Percentiles rank a stretch among this genome's conserved stretches.
These are phyloP conservation scores for Thereuonema tuberculata DNA, from an alignment of 1,140 invertebrate species.

Conservation along the genomic window DNA sequence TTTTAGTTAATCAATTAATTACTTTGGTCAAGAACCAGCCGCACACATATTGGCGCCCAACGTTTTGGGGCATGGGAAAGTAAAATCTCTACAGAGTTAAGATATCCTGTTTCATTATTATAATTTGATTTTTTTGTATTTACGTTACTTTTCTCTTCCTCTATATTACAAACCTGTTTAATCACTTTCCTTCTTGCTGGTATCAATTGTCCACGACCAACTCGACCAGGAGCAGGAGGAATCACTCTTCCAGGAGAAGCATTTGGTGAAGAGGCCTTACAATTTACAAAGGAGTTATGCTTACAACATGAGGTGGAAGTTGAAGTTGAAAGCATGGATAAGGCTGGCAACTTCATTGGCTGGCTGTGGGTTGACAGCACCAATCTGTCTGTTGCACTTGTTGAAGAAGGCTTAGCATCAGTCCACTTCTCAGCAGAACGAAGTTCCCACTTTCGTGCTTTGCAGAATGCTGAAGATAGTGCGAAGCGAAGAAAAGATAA, in stretches of 20 bases:
- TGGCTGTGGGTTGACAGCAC: slow-evolving; percentile 77
- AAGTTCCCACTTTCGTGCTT: slow-evolving; percentile 53
- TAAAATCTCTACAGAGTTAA: too few relatives aligned
- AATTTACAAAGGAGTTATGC: slow-evolving; percentile 74
- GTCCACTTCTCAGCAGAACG: slow-evolving; percentile 88
- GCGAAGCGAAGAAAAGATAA: slow-evolving; percentile 71
- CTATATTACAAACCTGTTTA: slow-evolving; percentile 83
- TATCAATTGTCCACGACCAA: slow-evolving; percentile 72
- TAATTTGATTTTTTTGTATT: too few relatives aligned
- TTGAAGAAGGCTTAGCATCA: slow-evolving; percentile 79
- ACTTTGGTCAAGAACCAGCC: too few relatives aligned
- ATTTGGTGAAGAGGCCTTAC: slow-evolving; percentile 80
- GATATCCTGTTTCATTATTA: too few relatives aligned
- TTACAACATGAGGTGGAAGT: slow-evolving; percentile 87
- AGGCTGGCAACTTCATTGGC: slow-evolving; percentile 93
- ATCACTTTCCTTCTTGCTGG: slow-evolving; percentile 85
- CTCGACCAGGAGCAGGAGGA: slow-evolving; percentile 50
- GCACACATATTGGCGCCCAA: too few relatives aligned
- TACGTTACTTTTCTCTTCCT: too few relatives aligned
- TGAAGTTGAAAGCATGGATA: slow-evolving; percentile 88
- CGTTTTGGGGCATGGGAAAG: too few relatives aligned
- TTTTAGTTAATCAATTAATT: too few relatives aligned
- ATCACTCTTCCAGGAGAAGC: slow-evolving; percentile 59
- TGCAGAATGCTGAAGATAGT: slow-evolving; percentile 77
- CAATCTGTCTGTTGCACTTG: slow-evolving; percentile 75